A percentile compares a stretch with the other conserved stretches of the same genome.
These are phyloP conservation scores for Seladonia tumulorum DNA, from an alignment of 2,888 invertebrate genomes.

Conservation along the genomic window DNA sequence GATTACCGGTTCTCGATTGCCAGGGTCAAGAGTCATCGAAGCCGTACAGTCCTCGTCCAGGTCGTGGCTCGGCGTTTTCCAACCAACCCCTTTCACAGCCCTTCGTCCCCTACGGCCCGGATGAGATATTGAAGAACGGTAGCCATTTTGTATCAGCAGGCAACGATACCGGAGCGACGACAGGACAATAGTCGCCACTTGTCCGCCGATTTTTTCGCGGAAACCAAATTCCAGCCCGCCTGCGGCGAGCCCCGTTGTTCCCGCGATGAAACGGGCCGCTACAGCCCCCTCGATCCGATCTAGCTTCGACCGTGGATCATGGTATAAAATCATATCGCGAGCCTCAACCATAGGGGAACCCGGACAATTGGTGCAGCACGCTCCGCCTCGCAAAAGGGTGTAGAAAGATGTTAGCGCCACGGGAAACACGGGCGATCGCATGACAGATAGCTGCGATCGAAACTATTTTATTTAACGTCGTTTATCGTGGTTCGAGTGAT, in stretches of 20 bases:
- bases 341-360: constrained; percentile 2
- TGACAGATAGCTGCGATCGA: background rate
- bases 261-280: constrained; percentile 3
- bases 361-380: constrained; percentile 13
- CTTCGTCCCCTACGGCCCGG: constrained; percentile 16
- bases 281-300: constrained; percentile 33
- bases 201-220: constrained; percentile 57
- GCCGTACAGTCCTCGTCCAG: constrained; percentile 33
- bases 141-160: constrained; percentile 67
- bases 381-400: background rate
- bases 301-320: constrained; percentile 51
- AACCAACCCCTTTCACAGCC: background rate
- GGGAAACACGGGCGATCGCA: background rate
- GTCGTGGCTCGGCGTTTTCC: constrained; percentile 39
- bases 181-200: constrained; percentile 68
- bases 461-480: background rate
- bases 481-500: background rate
- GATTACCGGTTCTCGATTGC: constrained; percentile 65
- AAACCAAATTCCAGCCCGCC: constrained; percentile 63
- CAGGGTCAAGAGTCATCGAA: constrained; percentile 62
- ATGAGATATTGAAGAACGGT: constrained; percentile 68
- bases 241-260: constrained; percentile 52
- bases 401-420: background rate
- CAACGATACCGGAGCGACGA: constrained; percentile 46
- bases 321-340: constrained; percentile 39